These are phyloP conservation scores for Rhamnusium bicolor DNA, from an alignment of 2,888 invertebrate species.

Conservation along the genomic window DNA sequence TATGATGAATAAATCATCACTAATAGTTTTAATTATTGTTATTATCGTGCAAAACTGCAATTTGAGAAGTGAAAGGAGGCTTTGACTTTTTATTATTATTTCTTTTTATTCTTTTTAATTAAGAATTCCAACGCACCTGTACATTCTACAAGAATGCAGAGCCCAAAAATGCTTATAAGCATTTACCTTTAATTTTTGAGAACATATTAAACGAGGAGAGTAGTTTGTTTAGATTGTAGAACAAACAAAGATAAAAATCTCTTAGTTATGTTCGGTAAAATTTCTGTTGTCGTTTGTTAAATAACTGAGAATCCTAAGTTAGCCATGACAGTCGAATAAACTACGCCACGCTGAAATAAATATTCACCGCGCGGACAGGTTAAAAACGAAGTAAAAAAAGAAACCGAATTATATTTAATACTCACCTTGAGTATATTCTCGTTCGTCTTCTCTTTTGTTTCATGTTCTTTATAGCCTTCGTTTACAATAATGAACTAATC, in stretches of 20 bases:
- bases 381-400: slow-evolving; percentile 21
- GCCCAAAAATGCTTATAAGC: slow-evolving; percentile 18
- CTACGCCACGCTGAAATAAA: slow-evolving; percentile 19
- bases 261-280: slow-evolving; percentile 37
- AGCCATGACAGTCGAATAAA: slow-evolving; percentile 19
- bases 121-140: slow-evolving; percentile 19
- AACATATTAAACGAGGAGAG: slow-evolving; percentile 33
- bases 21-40: slow-evolving; percentile 16
- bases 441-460: slow-evolving; percentile 26
- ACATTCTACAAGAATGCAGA: slow-evolving; percentile 3
- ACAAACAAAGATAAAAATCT: slow-evolving; percentile 42
- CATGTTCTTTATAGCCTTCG: slow-evolving; percentile 23
- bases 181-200: slow-evolving; percentile 33
- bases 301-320: slow-evolving; percentile 28
- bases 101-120: slow-evolving; percentile 13
- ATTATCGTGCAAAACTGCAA: not conserved
- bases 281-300: slow-evolving; percentile 29
- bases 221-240: slow-evolving; percentile 33
- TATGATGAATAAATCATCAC: slow-evolving; percentile 12
- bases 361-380: slow-evolving; percentile 17
- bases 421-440: not conserved
- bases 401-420: slow-evolving; percentile 22
- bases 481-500: slow-evolving; percentile 37
- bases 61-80: slow-evolving; percentile 11
- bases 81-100: not conserved